These are phyloP conservation scores for Melanotaenia duboulayi DNA, from an alignment of 2,113 vertebrate genomes.

Conservation along the genomic window DNA sequence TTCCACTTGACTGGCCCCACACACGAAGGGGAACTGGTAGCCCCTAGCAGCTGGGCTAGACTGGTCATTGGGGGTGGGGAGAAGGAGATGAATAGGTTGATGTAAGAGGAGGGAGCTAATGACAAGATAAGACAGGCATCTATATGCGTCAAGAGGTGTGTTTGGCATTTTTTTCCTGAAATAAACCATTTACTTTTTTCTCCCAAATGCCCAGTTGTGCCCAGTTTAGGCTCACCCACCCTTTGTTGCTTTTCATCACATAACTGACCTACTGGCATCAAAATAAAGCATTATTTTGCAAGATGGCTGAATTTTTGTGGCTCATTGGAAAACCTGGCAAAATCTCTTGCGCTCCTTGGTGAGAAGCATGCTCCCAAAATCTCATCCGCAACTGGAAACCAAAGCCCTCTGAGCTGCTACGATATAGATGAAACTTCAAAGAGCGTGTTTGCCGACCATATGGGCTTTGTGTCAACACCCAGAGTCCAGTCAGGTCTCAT, in stretches of 20 bases:
- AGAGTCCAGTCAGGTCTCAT: conserved; percentile 58
- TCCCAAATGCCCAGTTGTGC: conserved; percentile 42
- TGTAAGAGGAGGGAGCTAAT: conserved; percentile 60
- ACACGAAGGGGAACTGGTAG: conserved; percentile 77
- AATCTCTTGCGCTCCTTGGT: conserved; percentile 38
- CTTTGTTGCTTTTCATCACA: conserved; percentile 16
- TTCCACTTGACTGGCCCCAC: conserved; percentile 84
- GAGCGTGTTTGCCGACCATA: conserved; percentile 49
- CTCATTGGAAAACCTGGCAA: conserved; percentile 34
- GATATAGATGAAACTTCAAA: conserved; percentile 64
- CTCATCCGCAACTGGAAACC: conserved; percentile 51
- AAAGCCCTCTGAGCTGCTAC: conserved; percentile 53
- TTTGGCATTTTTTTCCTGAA: conserved; percentile 50
- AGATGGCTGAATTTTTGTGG: conserved; percentile 42
- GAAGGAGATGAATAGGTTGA: conserved; percentile 68
- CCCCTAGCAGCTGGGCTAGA: conserved; percentile 74
- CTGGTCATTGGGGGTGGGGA: conserved; percentile 71
- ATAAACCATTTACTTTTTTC: conserved; percentile 35
- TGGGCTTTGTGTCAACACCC: conserved; percentile 73
- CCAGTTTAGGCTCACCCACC: conserved; percentile 18
- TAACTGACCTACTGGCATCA: not conserved
- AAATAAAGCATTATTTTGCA: conserved; percentile 22
- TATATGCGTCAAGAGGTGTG: conserved; percentile 59
- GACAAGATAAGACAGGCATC: conserved; percentile 46
- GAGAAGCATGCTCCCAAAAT: conserved; percentile 49